Evolutionary conservation across 2,113 vertebrate genomes (phyloP).

Genomic region (Cavia aperea): DNA sequence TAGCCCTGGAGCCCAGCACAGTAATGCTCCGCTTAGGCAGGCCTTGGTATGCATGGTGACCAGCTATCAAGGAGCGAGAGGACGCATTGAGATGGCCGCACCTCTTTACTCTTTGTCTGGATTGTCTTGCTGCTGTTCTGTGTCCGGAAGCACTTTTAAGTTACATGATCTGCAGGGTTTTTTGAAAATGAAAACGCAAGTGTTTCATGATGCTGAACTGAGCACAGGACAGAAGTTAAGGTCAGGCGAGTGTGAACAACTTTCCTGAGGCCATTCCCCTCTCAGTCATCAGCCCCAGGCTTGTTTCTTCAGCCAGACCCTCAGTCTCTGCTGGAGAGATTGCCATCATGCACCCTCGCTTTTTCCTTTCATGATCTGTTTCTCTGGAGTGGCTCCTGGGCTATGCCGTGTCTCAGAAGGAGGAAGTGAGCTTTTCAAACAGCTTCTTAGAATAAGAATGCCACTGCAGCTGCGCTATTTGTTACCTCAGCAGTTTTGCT

Average conservation of each 20-base stretch:
- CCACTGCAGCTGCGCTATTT: neutral
- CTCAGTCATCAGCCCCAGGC: neutral
- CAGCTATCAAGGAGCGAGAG: neutral
- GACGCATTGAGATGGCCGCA: accelerated
- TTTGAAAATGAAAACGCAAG: neutral
- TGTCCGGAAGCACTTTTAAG: neutral
- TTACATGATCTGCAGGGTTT: neutral
- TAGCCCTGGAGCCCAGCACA: neutral
- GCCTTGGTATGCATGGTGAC: accelerated
- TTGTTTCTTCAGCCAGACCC: neutral
- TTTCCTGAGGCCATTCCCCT: neutral
- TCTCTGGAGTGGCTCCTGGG: neutral
- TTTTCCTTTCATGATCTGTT: neutral
- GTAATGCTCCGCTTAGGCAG: neutral
- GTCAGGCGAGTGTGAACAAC: too few species aligned
- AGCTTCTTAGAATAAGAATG: neutral
- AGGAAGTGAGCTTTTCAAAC: neutral
- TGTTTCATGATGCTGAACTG: neutral
- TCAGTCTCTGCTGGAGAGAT: neutral
- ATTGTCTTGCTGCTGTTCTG: neutral
- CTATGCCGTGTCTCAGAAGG: neutral
- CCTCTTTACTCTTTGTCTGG: accelerated
- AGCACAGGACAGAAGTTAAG: neutral
- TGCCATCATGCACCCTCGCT: neutral
- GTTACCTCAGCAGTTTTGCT: neutral